A percentile compares a stretch with the other conserved stretches of the same genome.
Conservation (phyloP, 2,888 invertebrate species). For the Deilephila elpenor region DNA sequence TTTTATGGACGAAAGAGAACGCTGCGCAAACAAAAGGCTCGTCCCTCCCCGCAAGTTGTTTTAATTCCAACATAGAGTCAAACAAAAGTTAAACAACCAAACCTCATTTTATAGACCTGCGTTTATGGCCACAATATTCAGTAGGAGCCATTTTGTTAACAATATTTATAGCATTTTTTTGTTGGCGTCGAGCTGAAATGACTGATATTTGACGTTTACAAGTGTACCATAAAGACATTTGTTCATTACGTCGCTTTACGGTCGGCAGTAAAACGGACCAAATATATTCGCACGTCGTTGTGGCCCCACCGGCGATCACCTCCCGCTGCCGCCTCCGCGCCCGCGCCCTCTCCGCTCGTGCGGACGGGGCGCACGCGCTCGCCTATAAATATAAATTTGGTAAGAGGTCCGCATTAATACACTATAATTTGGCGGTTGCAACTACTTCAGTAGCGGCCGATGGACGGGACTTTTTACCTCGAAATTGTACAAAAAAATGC, state of each 20-base stretch:
- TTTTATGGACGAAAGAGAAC: slow-evolving; percentile 66
- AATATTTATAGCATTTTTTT: slow-evolving; percentile 81
- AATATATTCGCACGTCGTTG: slow-evolving; percentile 73
- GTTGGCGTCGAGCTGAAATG: slow-evolving; percentile 68
- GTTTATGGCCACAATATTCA: slow-evolving; percentile 81
- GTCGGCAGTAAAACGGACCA: slow-evolving; percentile 63
- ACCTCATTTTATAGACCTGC: slow-evolving; percentile 78
- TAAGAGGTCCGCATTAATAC: slow-evolving; percentile 76
- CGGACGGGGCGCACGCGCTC: slow-evolving; percentile 58
- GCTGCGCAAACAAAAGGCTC: slow-evolving; percentile 70
- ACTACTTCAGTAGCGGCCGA: slow-evolving; percentile 81
- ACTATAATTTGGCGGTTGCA: slow-evolving; percentile 79
- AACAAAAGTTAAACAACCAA: slow-evolving; percentile 79
- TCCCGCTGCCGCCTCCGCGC: slow-evolving; percentile 35
- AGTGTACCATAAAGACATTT: slow-evolving; percentile 79
- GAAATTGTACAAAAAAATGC: slow-evolving; percentile 24
- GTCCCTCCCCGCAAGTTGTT: slow-evolving; percentile 69
- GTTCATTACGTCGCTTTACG: slow-evolving; percentile 77
- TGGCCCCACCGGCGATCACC: slow-evolving; percentile 40
- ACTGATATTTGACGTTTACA: slow-evolving; percentile 81
- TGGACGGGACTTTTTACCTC: slow-evolving; percentile 45
- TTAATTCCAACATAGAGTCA: slow-evolving; percentile 71
- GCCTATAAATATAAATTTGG: slow-evolving; percentile 72
- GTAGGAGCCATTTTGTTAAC: slow-evolving; percentile 81
- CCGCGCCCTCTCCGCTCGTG: slow-evolving; percentile 28